Evolutionary conservation across 2,797 vertebrate species (phyloP).

Genomic region (Nannoperca australis): DNA sequence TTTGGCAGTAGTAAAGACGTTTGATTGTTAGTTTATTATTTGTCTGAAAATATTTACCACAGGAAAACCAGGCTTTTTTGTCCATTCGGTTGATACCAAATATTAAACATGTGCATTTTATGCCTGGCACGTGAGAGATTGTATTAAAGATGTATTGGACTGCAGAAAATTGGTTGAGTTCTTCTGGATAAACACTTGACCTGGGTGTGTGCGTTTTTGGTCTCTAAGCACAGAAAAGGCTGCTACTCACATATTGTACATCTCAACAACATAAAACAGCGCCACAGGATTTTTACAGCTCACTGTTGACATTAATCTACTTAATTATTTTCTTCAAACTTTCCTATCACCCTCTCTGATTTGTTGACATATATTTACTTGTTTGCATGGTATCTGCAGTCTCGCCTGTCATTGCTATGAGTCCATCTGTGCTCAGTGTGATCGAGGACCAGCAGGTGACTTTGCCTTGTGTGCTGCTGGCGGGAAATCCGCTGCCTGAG

Average conservation of each 20-base stretch:
- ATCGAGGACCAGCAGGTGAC: slow-evolving; percentile 94
- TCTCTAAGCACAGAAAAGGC: background rate
- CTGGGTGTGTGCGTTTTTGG: background rate
- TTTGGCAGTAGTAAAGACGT: background rate
- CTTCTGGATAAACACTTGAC: background rate
- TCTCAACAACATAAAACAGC: background rate
- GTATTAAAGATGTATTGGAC: background rate
- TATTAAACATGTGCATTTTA: background rate
- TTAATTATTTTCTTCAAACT: background rate
- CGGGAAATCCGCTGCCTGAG: slow-evolving; percentile 95
- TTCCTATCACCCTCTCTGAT: background rate
- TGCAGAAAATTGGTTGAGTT: background rate
- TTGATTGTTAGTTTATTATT: background rate
- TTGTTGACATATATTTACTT: background rate
- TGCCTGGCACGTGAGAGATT: background rate
- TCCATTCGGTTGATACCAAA: background rate
- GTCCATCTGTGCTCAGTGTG: slow-evolving; percentile 89
- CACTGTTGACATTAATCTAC: background rate
- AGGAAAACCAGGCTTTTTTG: background rate
- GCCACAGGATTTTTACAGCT: background rate
- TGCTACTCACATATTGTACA: background rate
- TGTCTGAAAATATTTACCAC: background rate
- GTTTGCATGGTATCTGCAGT: slow-evolving; percentile 78
- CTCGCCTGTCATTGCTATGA: slow-evolving; percentile 90
- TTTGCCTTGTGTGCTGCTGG: slow-evolving; percentile 92